Evolutionary conservation across 2,113 vertebrate species (phyloP), one percentile per base, ranked within the genome.

Genomic region (Tragelaphus buxtoni): DNA sequence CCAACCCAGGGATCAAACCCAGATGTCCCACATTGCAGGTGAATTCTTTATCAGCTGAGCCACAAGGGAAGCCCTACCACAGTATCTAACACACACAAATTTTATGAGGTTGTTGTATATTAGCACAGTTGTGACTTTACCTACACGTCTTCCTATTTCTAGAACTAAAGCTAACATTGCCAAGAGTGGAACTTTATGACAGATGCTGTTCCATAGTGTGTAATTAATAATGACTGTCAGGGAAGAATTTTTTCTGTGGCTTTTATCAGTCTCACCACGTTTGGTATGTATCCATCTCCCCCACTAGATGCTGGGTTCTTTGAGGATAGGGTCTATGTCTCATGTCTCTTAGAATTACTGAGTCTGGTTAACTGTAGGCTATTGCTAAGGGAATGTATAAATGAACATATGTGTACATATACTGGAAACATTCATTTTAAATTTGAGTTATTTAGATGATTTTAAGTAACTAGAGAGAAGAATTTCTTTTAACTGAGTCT

Each of bases 391-490:
- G 45, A 74, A 94, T 63, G 4, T n/a, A 65, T 32, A 83, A 87
- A 51, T 88, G 87, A 88, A 82, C 51, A 91, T 39, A 12, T 24
- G 60, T 77, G 28, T 42, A 96, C 80, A 91, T 83, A 77, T 8
- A 69, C 47, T 56, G 11, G 77, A 95, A 95, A 90, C 16, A 85
- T 85, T 83, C 74, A 82, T 80, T 93, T 85, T 86, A 93, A 14
- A 91, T 24, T 84, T 85, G n/a, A 55, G 17, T 81, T 95, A 51
- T 87, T 96, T 63, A 90, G 90, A 32, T 88, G 14, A 26, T 53
- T 84, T 94, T 32, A 90, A 65, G 30, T 90, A 87, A 88, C 92
- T 61, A 32, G 14, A 58, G 86, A 94, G 53, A 72, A 76, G 69
- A 88, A 76, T 80, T 95, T 90, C 4, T 77, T 95, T 87, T 90